Percentiles rank a stretch among this genome's conserved stretches.
These are phyloP conservation scores for Conus canariensis DNA, from an alignment of 2,888 invertebrate genomes.

Conservation along the genomic window DNA sequence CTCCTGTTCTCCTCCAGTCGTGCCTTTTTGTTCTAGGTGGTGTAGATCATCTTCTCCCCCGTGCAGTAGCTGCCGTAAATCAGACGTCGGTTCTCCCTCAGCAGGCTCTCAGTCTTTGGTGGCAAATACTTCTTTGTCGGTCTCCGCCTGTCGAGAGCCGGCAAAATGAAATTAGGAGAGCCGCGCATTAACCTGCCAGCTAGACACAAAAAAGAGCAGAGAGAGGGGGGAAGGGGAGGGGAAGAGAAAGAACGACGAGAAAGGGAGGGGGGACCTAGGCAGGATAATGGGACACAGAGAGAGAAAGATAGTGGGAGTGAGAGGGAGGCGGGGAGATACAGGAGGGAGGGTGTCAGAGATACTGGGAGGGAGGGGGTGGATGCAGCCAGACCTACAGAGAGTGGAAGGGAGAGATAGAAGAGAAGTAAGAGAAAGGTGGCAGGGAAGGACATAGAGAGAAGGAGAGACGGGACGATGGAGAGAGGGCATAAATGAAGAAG, in stretches of 20 bases:
- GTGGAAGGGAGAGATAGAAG: too few species aligned
- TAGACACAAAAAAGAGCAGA: background rate
- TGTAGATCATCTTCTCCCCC: background rate
- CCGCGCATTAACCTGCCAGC: slow-evolving; percentile 16
- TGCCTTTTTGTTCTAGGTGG: background rate
- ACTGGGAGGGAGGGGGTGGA: too few species aligned
- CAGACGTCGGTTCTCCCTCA: background rate
- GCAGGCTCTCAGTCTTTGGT: slow-evolving; percentile 7
- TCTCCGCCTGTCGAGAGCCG: background rate
- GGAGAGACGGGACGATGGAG: background rate
- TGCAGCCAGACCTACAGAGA: background rate
- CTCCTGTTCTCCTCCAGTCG: background rate
- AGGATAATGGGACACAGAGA: background rate
- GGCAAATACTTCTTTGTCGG: slow-evolving; percentile 24
- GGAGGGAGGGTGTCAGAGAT: background rate
- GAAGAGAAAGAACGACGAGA: background rate
- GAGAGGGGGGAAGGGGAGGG: background rate
- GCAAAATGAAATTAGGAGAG: slow-evolving; percentile 5
- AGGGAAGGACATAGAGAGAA: background rate
- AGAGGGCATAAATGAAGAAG: background rate
- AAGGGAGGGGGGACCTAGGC: background rate
- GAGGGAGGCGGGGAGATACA: background rate
- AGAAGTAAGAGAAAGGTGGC: background rate
- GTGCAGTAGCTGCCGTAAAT: background rate
- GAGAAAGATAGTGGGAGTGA: background rate